phyloP scores from a whole-genome alignment of 2,797 vertebrate genomes.

The Mycteria americana region DNA sequence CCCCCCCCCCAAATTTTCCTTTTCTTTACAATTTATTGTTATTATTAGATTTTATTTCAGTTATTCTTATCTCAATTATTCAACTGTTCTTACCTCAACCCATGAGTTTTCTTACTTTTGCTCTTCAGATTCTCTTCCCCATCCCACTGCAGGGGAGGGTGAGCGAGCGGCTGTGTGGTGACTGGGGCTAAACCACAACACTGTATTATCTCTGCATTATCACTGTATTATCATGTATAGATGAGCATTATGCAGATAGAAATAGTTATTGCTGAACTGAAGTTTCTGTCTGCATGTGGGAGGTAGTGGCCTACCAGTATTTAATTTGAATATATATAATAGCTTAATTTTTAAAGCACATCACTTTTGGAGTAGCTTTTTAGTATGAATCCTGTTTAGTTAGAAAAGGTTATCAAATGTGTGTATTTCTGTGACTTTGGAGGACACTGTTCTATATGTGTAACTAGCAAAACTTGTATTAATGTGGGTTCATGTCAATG shows the following conservation, averaged over 20 bases:
- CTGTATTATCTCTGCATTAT: background rate
- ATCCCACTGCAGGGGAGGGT: no score
- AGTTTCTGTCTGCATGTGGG: background rate
- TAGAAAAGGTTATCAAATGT: background rate
- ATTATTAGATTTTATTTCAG: no score
- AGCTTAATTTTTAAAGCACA: background rate
- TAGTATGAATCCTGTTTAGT: background rate
- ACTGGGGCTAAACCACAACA: no score
- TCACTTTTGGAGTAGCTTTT: background rate
- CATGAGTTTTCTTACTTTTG: no score
- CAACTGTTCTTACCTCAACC: no score
- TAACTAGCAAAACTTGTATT: background rate
- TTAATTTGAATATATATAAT: background rate
- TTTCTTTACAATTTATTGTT: no score
- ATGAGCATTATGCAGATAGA: background rate
- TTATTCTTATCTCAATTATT: no score
- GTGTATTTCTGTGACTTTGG: background rate
- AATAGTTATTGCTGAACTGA: background rate
- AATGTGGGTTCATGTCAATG: background rate
- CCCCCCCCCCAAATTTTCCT: no score
- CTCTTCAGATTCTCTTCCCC: no score
- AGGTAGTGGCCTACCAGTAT: background rate
- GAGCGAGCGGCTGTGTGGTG: no score
- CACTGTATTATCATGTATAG: background rate
- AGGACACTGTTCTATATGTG: background rate